These are phyloP conservation scores for Drosophila kohkoa DNA, from an alignment of 1,140 invertebrate genomes.

Conservation along the genomic window DNA sequence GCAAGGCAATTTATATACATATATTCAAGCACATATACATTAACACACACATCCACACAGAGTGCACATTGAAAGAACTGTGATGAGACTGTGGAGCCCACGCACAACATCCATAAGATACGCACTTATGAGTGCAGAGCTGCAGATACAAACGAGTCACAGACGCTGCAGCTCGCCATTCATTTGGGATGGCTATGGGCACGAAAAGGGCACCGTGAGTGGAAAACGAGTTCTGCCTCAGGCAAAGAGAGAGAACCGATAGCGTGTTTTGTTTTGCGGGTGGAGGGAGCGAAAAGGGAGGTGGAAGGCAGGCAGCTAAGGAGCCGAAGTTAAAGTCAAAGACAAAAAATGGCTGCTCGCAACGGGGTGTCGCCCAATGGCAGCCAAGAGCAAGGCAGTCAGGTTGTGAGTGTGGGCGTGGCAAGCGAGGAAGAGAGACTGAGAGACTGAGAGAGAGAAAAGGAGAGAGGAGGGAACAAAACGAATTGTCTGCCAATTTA, in stretches of 20 bases:
- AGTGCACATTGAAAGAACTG: background rate
- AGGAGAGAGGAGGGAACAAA: background rate
- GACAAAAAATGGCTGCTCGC: constrained; percentile 65
- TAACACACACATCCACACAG: background rate
- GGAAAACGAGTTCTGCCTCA: constrained; percentile 57
- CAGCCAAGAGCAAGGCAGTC: constrained; percentile 32
- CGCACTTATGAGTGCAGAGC: constrained; percentile 53
- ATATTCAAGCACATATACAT: background rate
- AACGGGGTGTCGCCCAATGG: constrained; percentile 61
- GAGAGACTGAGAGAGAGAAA: too few relatives aligned
- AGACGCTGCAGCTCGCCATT: constrained; percentile 66
- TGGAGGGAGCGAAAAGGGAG: background rate
- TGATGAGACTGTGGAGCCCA: constrained; percentile 13
- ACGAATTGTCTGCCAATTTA: background rate
- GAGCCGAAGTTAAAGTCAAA: constrained; percentile 42
- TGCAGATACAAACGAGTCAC: constrained; percentile 55
- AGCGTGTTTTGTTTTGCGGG: background rate
- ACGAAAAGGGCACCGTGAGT: constrained; percentile 61
- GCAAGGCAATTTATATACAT: background rate
- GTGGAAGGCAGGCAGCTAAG: constrained; percentile 17
- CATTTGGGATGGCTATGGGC: constrained; percentile 36
- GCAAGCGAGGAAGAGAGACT: background rate
- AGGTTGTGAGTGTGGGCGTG: constrained; percentile 25
- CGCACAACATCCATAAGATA: constrained; percentile 37
- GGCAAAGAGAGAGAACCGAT: background rate